A percentile compares a stretch with the other conserved stretches of the same genome.
phyloP scores from a whole-genome alignment of 2,113 vertebrate genomes.

The Xerus inauris region DNA sequence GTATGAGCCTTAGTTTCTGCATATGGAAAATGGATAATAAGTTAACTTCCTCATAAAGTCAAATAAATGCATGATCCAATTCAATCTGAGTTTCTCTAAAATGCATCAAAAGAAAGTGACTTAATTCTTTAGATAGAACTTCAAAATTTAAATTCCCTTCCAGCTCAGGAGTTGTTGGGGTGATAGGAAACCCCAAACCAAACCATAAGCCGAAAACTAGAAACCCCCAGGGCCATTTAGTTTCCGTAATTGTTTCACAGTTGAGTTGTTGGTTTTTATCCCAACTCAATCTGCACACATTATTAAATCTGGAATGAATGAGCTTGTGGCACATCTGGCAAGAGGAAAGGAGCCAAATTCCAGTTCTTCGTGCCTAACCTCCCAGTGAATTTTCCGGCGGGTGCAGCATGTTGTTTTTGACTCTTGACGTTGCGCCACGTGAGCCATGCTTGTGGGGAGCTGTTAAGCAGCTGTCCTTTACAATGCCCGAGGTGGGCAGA shows the following conservation, averaged over 20 bases:
- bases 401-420: constrained; percentile 12
- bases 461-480: constrained; percentile 60
- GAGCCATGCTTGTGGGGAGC: background rate
- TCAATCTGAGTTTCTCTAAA: background rate
- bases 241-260: constrained; percentile 50
- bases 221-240: background rate
- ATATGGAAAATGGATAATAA: background rate
- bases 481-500: constrained; percentile 10
- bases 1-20: background rate
- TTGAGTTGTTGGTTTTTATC: constrained; percentile 48
- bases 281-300: constrained; percentile 25
- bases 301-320: constrained; percentile 53
- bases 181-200: background rate
- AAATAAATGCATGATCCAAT: background rate
- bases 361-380: constrained; percentile 1
- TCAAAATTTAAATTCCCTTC: constrained; percentile 46
- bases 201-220: background rate
- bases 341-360: constrained; percentile 30
- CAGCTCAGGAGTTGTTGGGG: background rate
- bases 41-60: background rate
- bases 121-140: background rate
- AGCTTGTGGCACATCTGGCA: constrained; percentile 33
- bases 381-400: background rate
- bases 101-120: background rate
- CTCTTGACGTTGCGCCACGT: background rate